Percentiles rank a stretch among this genome's conserved stretches.
Evolutionary conservation across 92 coral and sea anemone species (phyloP).

Genomic region (Siderastrea siderea): DNA sequence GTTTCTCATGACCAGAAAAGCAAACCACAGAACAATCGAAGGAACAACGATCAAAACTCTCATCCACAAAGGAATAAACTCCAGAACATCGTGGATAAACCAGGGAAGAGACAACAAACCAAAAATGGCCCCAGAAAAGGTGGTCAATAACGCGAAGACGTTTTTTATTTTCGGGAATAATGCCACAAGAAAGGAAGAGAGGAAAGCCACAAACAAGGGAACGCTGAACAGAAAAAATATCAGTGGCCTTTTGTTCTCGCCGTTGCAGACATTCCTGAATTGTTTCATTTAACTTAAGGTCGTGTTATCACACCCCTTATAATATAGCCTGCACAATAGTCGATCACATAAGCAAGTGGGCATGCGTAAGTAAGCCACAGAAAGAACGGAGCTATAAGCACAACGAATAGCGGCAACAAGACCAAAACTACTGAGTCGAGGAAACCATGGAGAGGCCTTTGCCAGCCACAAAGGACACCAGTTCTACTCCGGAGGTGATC

Average conservation of each 20-base stretch:
- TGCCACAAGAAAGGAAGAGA: slow-evolving; percentile 10
- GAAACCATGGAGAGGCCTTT: slow-evolving; percentile 54
- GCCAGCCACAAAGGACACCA: slow-evolving; percentile 68
- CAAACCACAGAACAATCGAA: slow-evolving; percentile 68
- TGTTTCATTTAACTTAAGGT: slow-evolving; percentile 12
- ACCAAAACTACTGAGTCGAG: slow-evolving; percentile 33
- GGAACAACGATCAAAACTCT: slow-evolving; percentile 36
- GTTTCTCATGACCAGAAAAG: slow-evolving; percentile 80
- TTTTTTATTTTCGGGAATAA: slow-evolving; percentile 2
- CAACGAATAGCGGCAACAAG: slow-evolving; percentile 23
- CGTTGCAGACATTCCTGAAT: neutral
- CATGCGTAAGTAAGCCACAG: slow-evolving; percentile 35
- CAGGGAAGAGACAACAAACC: slow-evolving; percentile 75
- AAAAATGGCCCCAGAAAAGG: slow-evolving; percentile 34
- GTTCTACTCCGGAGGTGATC: slow-evolving; percentile 54
- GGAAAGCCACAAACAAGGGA: slow-evolving; percentile 3
- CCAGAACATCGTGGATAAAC: slow-evolving; percentile 74
- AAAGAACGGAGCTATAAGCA: slow-evolving; percentile 47
- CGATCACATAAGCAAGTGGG: slow-evolving; percentile 64
- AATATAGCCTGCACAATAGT: slow-evolving; percentile 55
- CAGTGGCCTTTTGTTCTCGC: slow-evolving; percentile 9
- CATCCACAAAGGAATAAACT: slow-evolving; percentile 58
- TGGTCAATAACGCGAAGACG: slow-evolving; percentile 26
- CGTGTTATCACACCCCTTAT: slow-evolving; percentile 45
- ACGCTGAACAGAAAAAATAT: neutral